Percentiles rank a stretch among this genome's conserved stretches.
These are phyloP conservation scores for Climacteris rufus DNA, from an alignment of 2,113 vertebrate genomes.

Conservation along the genomic window DNA sequence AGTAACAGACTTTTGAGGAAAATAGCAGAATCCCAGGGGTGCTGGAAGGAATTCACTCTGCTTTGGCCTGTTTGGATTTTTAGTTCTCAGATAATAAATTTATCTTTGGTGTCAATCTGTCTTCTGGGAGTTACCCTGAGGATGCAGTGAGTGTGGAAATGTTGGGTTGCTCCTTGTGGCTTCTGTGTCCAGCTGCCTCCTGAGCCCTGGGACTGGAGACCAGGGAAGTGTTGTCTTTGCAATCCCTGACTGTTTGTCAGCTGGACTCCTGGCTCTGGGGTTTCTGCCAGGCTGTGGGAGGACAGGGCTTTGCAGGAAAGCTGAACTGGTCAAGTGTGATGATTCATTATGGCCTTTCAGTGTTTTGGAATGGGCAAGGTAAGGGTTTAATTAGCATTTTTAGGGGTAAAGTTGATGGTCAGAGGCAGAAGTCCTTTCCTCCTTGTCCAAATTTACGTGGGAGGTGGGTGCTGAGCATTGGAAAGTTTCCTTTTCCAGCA, in stretches of 20 bases:
- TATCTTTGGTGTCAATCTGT: background rate
- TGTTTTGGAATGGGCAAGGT: background rate
- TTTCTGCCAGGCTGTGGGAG: background rate
- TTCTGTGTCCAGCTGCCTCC: background rate
- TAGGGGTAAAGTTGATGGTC: background rate
- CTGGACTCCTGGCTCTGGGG: background rate
- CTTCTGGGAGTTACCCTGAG: background rate
- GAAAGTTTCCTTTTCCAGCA: background rate
- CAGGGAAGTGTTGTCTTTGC: background rate
- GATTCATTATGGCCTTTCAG: background rate
- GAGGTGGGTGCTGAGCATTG: background rate
- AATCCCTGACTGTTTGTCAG: background rate
- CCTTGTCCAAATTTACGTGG: background rate
- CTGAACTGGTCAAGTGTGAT: background rate
- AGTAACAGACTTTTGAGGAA: background rate
- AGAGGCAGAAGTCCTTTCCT: background rate
- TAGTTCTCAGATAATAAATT: background rate
- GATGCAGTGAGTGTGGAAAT: background rate
- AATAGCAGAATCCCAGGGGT: background rate
- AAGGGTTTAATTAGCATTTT: background rate
- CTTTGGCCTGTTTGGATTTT: background rate
- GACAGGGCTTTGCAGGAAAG: background rate
- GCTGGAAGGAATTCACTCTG: background rate
- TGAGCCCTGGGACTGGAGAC: background rate
- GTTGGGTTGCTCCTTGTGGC: background rate